Percentiles rank a stretch among this genome's conserved stretches.
Evolutionary conservation across 2,113 vertebrate genomes (phyloP).

Genomic region (Cichladusa arquata): DNA sequence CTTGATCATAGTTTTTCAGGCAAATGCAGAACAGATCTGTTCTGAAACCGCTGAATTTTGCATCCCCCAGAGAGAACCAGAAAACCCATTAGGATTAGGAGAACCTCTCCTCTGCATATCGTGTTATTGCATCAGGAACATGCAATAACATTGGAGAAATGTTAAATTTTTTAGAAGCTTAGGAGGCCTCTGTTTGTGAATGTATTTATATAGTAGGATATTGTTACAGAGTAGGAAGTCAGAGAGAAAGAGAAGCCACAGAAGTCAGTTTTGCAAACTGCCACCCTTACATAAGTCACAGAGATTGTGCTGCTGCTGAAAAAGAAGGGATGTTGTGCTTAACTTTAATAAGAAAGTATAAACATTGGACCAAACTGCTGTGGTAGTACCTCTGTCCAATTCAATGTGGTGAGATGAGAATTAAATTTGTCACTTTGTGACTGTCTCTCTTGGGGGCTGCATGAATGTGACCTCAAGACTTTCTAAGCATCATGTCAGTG

Average conservation of each 20-base stretch:
- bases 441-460: neutral
- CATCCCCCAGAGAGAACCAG: neutral
- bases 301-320: neutral
- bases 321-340: neutral
- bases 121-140: neutral
- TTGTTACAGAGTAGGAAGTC: neutral
- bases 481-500: neutral
- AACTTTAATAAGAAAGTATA: neutral
- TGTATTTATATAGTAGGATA: neutral
- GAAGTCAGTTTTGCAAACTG: neutral
- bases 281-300: neutral
- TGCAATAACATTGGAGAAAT: neutral
- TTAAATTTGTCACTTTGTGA: neutral
- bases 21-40: neutral
- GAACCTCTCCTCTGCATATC: neutral
- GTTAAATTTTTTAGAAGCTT: neutral
- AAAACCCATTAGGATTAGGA: neutral
- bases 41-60: neutral
- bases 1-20: neutral
- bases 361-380: neutral
- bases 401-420: neutral
- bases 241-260: neutral
- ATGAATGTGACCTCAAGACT: accelerated
- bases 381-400: neutral
- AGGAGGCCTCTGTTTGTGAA: neutral